Conservation (phyloP, 2,888 invertebrate genomes). For the Sphinx pinastri region DNA sequence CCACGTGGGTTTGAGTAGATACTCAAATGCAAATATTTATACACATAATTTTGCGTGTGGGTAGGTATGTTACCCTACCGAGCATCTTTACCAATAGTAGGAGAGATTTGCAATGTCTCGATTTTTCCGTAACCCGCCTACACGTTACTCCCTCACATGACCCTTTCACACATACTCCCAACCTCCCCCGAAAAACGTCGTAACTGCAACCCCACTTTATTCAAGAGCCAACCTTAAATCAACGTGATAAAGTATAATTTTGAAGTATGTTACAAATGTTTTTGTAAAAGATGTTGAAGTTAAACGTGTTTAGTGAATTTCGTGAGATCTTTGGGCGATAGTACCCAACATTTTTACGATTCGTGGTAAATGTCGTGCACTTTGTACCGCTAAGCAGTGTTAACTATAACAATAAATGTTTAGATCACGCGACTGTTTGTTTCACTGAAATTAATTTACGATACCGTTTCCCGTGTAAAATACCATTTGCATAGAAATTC, state of each 20-base stretch:
- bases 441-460: slow-evolving; percentile 24
- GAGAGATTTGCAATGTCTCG: slow-evolving; percentile 48
- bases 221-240: background rate
- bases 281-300: background rate
- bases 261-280: background rate
- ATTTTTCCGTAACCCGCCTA: slow-evolving; percentile 54
- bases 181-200: background rate
- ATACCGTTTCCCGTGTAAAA: slow-evolving; percentile 17
- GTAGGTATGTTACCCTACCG: slow-evolving; percentile 1
- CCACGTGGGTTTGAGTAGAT: too few species aligned
- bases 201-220: background rate
- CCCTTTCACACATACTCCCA: slow-evolving; percentile 46
- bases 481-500: slow-evolving; percentile 12
- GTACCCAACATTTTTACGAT: slow-evolving; percentile 46
- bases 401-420: slow-evolving; percentile 14
- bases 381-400: slow-evolving; percentile 41
- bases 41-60: background rate
- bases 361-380: slow-evolving; percentile 46
- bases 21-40: background rate
- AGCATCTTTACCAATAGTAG: slow-evolving; percentile 58
- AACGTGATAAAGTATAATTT: background rate
- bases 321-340: slow-evolving; percentile 22
- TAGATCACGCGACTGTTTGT: slow-evolving; percentile 8
- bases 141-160: slow-evolving; percentile 49
- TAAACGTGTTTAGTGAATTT: slow-evolving; percentile 30